These are phyloP conservation scores for Willowsia nigromaculata DNA, from an alignment of 2,888 invertebrate genomes.

Conservation along the genomic window DNA sequence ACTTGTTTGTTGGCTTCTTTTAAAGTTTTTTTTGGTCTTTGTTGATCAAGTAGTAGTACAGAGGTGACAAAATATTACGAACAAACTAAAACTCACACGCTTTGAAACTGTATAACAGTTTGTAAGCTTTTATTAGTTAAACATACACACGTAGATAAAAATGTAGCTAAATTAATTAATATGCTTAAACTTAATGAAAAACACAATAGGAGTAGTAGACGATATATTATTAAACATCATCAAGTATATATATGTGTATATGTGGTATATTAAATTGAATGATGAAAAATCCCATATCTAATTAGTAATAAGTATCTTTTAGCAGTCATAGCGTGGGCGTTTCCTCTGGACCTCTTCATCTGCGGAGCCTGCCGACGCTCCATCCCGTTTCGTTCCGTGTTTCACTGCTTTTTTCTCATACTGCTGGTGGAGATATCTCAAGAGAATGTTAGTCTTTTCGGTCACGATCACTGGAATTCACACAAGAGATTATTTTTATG, in stretches of 20 bases:
- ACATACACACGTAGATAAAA: no score
- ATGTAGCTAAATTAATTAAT: no score
- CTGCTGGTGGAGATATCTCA: slow-evolving; percentile 96
- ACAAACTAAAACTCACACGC: neutral
- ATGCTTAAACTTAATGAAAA: no score
- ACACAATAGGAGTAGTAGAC: no score
- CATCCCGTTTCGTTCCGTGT: slow-evolving; percentile 72
- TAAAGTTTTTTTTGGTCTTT: slow-evolving; percentile 2
- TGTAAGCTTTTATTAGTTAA: no score
- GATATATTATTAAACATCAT: no score
- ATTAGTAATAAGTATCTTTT: neutral
- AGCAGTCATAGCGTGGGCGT: slow-evolving; percentile 68
- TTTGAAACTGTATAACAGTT: no score
- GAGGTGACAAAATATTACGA: neutral
- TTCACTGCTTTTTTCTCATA: slow-evolving; percentile 90
- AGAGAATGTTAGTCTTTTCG: slow-evolving; percentile 95
- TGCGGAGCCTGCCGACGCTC: slow-evolving; percentile 29
- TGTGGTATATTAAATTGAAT: no score
- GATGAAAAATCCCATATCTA: neutral
- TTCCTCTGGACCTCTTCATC: slow-evolving; percentile 74
- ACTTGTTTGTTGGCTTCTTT: slow-evolving; percentile 22
- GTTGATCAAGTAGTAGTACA: neutral
- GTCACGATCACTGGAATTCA: slow-evolving; percentile 90
- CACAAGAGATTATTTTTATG: neutral
- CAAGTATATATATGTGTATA: no score